A percentile compares a stretch with the other conserved stretches of the same genome.
These are phyloP conservation scores for Gasterosteus nipponicus DNA, from an alignment of 2,113 vertebrate species.

Conservation along the genomic window DNA sequence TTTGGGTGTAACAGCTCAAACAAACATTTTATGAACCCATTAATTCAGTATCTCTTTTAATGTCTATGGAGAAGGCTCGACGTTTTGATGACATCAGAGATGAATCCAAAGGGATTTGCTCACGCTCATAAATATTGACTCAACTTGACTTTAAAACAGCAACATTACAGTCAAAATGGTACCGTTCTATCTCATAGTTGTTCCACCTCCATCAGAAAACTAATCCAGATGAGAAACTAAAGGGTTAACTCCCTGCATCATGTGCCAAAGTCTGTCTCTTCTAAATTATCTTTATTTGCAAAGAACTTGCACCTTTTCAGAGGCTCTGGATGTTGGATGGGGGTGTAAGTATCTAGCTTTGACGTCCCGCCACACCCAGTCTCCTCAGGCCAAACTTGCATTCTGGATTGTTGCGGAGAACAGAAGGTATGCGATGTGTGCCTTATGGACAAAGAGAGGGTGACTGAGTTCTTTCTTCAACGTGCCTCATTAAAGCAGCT, in stretches of 20 bases:
- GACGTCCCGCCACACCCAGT: neutral
- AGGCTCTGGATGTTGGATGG: neutral
- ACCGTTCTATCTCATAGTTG: slow-evolving; percentile 14
- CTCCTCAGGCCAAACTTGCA: neutral
- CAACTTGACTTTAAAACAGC: slow-evolving; percentile 19
- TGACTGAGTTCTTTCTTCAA: neutral
- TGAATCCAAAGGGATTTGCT: slow-evolving; percentile 40
- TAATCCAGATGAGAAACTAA: neutral
- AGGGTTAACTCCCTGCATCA: slow-evolving; percentile 26
- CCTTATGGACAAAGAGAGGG: neutral
- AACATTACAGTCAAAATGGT: slow-evolving; percentile 11
- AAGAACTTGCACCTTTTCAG: slow-evolving; percentile 2
- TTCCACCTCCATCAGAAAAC: slow-evolving; percentile 10
- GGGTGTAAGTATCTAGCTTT: neutral
- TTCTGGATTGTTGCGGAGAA: neutral
- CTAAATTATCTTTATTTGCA: slow-evolving; percentile 1
- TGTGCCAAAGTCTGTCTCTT: slow-evolving; percentile 16
- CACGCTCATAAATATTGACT: slow-evolving; percentile 55
- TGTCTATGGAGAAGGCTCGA: slow-evolving; percentile 43
- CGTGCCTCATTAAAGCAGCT: neutral
- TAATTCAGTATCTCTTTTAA: slow-evolving; percentile 59
- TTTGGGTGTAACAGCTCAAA: slow-evolving; percentile 75
- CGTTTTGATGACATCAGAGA: slow-evolving; percentile 59
- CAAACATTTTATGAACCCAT: slow-evolving; percentile 74
- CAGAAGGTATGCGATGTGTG: neutral